Conservation (phyloP, 2,888 invertebrate genomes). For the Conops quadrifasciatus region DNA sequence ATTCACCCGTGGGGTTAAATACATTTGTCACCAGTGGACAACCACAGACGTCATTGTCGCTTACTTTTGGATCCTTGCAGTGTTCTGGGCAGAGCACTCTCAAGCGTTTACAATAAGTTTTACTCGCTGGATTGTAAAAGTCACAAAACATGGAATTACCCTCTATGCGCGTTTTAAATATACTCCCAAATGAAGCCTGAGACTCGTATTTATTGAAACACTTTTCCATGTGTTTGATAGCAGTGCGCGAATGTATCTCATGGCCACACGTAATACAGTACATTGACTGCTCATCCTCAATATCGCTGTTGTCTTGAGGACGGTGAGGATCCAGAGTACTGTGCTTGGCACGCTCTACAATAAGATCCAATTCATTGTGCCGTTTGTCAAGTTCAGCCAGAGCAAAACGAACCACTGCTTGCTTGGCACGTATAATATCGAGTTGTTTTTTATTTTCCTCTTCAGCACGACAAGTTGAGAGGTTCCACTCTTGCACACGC, state of each 20-base stretch:
- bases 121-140: constrained; percentile 86
- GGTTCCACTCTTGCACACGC: constrained; percentile 92
- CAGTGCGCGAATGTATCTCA: constrained; percentile 90
- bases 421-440: constrained; percentile 80
- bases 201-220: constrained; percentile 98
- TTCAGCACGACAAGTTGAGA: constrained; percentile 86
- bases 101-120: constrained; percentile 94
- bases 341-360: constrained; percentile 81
- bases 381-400: constrained; percentile 82
- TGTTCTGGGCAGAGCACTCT: constrained; percentile 98
- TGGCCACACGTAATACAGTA: constrained; percentile 98
- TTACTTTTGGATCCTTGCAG: constrained; percentile 91
- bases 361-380: constrained; percentile 79
- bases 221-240: constrained; percentile 96
- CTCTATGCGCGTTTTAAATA: constrained; percentile 93
- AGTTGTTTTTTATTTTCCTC: constrained; percentile 77
- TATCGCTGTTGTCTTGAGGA: constrained; percentile 70
- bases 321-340: constrained; percentile 72
- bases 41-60: constrained; percentile 89
- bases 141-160: constrained; percentile 98
- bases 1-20: constrained; percentile 84
- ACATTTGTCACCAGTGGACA: constrained; percentile 88
- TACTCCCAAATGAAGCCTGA: constrained; percentile 94
- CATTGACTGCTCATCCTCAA: constrained; percentile 77
- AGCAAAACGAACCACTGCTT: constrained; percentile 79